Evolutionary conservation across 2,797 vertebrate genomes (phyloP).

Genomic region (Austrolebias charrua): DNA sequence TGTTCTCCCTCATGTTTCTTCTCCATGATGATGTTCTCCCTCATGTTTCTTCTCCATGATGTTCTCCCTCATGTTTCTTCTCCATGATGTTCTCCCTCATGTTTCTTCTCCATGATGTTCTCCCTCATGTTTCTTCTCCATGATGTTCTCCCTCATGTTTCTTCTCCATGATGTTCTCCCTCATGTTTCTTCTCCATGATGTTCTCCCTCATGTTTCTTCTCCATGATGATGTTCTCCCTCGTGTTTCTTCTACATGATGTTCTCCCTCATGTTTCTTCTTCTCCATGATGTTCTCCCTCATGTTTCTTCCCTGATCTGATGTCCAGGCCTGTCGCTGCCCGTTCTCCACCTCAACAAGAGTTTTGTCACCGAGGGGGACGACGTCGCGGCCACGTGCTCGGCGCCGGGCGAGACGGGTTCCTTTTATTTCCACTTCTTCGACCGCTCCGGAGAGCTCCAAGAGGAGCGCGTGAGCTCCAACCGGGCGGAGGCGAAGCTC

Average conservation of each 20-base stretch:
- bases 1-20: not conserved
- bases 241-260: not conserved
- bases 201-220: not conserved
- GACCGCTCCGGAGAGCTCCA: slow-evolving; percentile 23
- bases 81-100: too few species aligned
- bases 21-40: too few species aligned
- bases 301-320: too few species aligned
- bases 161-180: too few species aligned
- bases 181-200: not conserved
- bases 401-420: slow-evolving; percentile 58
- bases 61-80: not conserved
- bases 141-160: not conserved
- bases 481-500: slow-evolving; percentile 9
- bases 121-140: not conserved
- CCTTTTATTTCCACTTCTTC: slow-evolving; percentile 62
- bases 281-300: too few species aligned
- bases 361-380: slow-evolving; percentile 58
- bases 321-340: slow-evolving; percentile 72
- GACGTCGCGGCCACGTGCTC: slow-evolving; percentile 54
- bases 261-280: not conserved
- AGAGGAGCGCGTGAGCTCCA: fast-evolving
- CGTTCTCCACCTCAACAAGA: slow-evolving; percentile 42
- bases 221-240: too few species aligned
- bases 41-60: not conserved
- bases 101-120: not conserved